A percentile compares a stretch with the other conserved stretches of the same genome.
phyloP scores from a whole-genome alignment of 2,113 vertebrate species.

The Orycteropus afer region DNA sequence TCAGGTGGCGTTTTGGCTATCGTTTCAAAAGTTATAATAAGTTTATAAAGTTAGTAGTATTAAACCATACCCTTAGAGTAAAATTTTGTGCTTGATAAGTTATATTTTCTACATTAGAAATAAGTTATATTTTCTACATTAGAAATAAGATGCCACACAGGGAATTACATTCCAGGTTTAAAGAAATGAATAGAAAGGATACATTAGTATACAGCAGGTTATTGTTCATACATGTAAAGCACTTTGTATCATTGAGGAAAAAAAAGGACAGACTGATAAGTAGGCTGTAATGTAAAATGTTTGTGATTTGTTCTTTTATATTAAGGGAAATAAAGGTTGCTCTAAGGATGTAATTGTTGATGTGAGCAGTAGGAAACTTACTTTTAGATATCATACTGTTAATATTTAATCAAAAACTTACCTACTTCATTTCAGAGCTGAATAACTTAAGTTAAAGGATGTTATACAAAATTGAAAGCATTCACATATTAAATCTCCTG shows the following conservation, averaged over 20 bases:
- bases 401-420: slow-evolving; percentile 51
- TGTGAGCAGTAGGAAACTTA: slow-evolving; percentile 42
- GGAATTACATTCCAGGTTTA: slow-evolving; percentile 81
- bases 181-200: slow-evolving; percentile 67
- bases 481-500: slow-evolving; percentile 24
- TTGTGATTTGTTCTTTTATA: slow-evolving; percentile 37
- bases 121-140: slow-evolving; percentile 79
- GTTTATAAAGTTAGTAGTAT: slow-evolving; percentile 65
- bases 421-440: no score
- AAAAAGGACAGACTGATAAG: slow-evolving; percentile 74
- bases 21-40: slow-evolving; percentile 60
- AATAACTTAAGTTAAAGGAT: no score
- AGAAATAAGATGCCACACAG: slow-evolving; percentile 74
- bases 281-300: slow-evolving; percentile 43
- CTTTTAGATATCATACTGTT: slow-evolving; percentile 39
- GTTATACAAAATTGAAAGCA: slow-evolving; percentile 38
- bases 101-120: no score
- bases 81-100: slow-evolving; percentile 70
- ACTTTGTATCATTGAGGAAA: slow-evolving; percentile 67
- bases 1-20: slow-evolving; percentile 70
- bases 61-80: slow-evolving; percentile 59
- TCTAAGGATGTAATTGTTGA: slow-evolving; percentile 16
- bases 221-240: slow-evolving; percentile 66
- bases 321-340: background rate
- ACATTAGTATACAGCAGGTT: slow-evolving; percentile 57